These are phyloP conservation scores for Pseudomugil tenellus DNA, from an alignment of 2,797 vertebrate genomes.

Conservation along the genomic window DNA sequence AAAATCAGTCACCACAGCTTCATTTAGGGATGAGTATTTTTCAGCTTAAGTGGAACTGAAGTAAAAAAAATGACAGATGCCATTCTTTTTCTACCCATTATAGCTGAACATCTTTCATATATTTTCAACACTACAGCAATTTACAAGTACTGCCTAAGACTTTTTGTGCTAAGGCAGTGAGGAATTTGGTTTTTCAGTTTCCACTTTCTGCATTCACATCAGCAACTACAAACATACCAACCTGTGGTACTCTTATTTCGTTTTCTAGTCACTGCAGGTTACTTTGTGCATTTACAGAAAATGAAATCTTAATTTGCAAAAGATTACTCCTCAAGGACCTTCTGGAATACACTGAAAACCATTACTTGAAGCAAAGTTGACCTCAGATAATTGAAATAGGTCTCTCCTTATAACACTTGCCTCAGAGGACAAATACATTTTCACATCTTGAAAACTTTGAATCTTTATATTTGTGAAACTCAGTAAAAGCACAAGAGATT, in stretches of 20 bases:
- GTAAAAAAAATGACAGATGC: not conserved
- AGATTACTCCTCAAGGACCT: not conserved
- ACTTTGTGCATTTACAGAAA: not conserved
- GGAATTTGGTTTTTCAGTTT: not conserved
- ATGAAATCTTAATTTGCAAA: not conserved
- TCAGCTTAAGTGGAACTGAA: not conserved
- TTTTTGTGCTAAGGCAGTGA: not conserved
- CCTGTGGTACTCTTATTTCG: not conserved
- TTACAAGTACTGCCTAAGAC: not conserved
- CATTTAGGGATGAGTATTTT: not conserved
- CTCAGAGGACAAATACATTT: not conserved
- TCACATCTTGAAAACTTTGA: not conserved
- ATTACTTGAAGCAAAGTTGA: not conserved
- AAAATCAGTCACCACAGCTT: not conserved
- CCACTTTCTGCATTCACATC: not conserved
- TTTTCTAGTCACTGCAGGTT: not conserved
- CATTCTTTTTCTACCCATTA: not conserved
- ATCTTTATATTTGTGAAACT: not conserved
- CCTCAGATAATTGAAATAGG: not conserved
- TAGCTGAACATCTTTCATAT: not conserved
- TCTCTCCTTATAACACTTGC: not conserved
- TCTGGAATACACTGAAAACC: not conserved
- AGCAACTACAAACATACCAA: not conserved
- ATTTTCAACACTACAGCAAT: not conserved
- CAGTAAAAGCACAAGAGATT: not conserved